Conservation (phyloP, 2,888 invertebrate genomes). For the Chymomyza fuscimana region DNA sequence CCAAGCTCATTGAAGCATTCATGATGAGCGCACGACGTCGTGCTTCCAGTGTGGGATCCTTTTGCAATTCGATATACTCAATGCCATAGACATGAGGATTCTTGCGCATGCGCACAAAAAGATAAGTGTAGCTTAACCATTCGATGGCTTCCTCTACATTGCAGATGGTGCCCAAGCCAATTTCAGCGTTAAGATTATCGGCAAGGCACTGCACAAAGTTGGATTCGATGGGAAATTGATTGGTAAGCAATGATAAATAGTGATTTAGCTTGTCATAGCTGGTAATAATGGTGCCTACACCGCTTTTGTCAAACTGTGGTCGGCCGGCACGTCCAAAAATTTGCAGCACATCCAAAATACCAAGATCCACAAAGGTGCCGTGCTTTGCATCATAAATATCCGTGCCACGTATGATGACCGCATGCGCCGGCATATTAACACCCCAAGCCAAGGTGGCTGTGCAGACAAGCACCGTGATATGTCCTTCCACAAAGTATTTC, state of each 20-base stretch:
- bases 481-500: conserved; percentile 92
- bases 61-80: conserved; percentile 83
- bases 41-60: conserved; percentile 89
- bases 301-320: conserved; percentile 97
- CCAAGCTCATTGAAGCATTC: conserved; percentile 90
- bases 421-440: conserved; percentile 99
- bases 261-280: conserved; percentile 94
- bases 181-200: conserved; percentile 99
- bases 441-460: conserved; percentile 99
- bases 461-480: conserved; percentile 93
- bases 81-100: conserved; percentile 91
- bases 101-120: conserved; percentile 94
- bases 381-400: conserved; percentile 98
- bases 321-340: conserved; percentile 99
- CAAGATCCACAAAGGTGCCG: conserved; percentile 95
- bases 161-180: conserved; percentile 96
- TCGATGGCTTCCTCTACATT: conserved; percentile 97
- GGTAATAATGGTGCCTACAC: conserved; percentile 97
- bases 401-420: conserved; percentile 89
- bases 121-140: conserved; percentile 98
- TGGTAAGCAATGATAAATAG: conserved; percentile 95
- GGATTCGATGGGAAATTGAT: conserved; percentile 99
- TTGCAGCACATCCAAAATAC: conserved; percentile 97
- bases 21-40: conserved; percentile 89
- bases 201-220: conserved; percentile 94